Base-by-base conservation (phyloP, 2,888 invertebrate genomes). In the Agonopterix arenella region DNA sequence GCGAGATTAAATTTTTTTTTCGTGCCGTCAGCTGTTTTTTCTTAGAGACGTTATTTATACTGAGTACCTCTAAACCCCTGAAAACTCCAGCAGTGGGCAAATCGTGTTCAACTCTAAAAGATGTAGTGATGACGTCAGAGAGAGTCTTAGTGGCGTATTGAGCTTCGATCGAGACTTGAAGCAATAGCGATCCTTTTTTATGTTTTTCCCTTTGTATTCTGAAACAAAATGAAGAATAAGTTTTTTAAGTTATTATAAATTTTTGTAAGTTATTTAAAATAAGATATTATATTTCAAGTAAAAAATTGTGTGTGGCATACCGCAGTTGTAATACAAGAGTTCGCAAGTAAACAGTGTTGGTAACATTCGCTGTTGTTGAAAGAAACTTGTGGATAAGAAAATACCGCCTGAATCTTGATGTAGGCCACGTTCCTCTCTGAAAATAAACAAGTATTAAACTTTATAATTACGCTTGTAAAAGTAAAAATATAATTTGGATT, bases 81-180 rank as follows among this genome's bases (percentile, higher is more conserved):
- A 75, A 57, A 0, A 86, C 69, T 0, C 84, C 84, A 52, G 85
- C 84, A 16, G 54, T 68, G 1, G 86, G 85, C 77, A 86, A 71
- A 0, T 69, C 66, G 54, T 84, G 67, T 28, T 61, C 62, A 2
- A 85, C 73, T 47, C 41, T 70, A 9, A 86, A 48, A 1, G 70
- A 62, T 7, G 70, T 75, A 3, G 64, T 61, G 1, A 82, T 59
- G 0, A 53, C 45, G 1, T 75, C 28, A 28, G 61, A 47, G 0
- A 60, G 52, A 0, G 72, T 62, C 51, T 73, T 78, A 1, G 57
- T 64, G 0, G 72, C 70, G 45, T 84, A 88, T 4, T 73, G 75
- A 0, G 68, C 69, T 57, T 80, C 80, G 0, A 78, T 11, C 1
- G 58, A 60, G 9, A 81, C 50, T 1, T 62, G 54, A 1, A 80